Base-by-base conservation (phyloP, 2,888 invertebrate species). In the Epinotia brunnichana region DNA sequence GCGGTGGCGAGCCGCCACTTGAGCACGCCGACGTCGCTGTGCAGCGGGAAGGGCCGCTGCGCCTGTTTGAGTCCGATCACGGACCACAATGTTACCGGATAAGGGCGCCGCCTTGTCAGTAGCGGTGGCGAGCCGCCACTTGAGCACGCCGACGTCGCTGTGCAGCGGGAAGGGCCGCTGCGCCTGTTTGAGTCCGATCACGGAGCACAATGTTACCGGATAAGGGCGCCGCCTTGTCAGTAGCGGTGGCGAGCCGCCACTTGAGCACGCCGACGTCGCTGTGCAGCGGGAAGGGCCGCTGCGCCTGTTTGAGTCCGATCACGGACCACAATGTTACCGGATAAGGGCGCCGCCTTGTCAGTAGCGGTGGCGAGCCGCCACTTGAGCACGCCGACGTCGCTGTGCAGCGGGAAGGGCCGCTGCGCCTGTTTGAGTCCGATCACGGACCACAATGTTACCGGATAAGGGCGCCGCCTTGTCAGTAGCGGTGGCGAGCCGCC, bases 231-330 rank as follows among this genome's bases (percentile, higher is more conserved):
- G 96, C 95, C 70, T 95, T 95, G 84, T 99, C 98, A 82, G 98
- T 98, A 48, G 69, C 80, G 0, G 86, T 83, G 95, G 85, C 81
- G 11, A 92, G 88, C 0, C 99, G 94, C 99, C 99, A 99, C 91
- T 99, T 99, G 21, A 99, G 94, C 15, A 99, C 98, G 11, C 99
- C 99, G 48, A 99, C 98, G 87, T 99, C 99, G 66, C 97, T 97
- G 87, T 98, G 96, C 53, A 98, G 90, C 1, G 99, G 99, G 93
- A 99, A 99, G 39, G 99, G 98, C 84, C 99, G 97, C 73, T 97
- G 95, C 56, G 98, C 96, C 89, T 98, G 97, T 91, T 99, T 99
- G 73, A 99, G 94, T 0, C 97, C 97, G 81, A 99, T 96, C 78
- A 96, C 94, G 13, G 10, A 44, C 0, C 0, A 13, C 15, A 15